Conservation (phyloP, 2,888 invertebrate species). For the Drosophila austrosaltans region DNA sequence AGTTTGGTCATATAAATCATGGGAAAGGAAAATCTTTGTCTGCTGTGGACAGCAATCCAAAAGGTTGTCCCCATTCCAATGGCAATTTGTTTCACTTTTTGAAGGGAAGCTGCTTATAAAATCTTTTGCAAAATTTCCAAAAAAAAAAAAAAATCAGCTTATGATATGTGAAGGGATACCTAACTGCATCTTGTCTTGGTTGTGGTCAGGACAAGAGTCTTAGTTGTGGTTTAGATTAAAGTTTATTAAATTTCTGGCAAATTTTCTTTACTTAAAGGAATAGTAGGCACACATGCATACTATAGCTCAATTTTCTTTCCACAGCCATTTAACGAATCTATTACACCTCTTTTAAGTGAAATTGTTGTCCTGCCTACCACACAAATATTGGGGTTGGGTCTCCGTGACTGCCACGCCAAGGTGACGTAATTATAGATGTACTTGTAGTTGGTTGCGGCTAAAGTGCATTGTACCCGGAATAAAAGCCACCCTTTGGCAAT, state of each 20-base stretch:
- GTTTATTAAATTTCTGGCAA: too few relatives aligned
- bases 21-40: conserved; percentile 47
- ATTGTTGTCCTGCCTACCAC: conserved; percentile 1
- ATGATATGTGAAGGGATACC: conserved; percentile 44
- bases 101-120: conserved; percentile 65
- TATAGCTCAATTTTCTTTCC: background rate
- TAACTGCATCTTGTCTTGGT: conserved; percentile 38
- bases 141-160: conserved; percentile 58
- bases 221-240: conserved; percentile 12
- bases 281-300: too few relatives aligned
- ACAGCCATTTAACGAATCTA: background rate
- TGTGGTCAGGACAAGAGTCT: conserved; percentile 51
- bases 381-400: conserved; percentile 20
- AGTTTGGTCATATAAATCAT: conserved; percentile 59
- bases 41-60: conserved; percentile 46
- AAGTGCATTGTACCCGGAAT: conserved; percentile 62
- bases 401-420: conserved; percentile 52
- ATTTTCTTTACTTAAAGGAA: background rate
- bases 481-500: conserved; percentile 55
- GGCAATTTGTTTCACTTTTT: conserved; percentile 19
- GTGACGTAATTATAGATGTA: conserved; percentile 79
- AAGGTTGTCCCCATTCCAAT: conserved; percentile 22
- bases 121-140: conserved; percentile 39
- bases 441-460: conserved; percentile 43
- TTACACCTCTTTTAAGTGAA: conserved; percentile 24